These are phyloP conservation scores for Hoplodrina blanda DNA, from an alignment of 2,888 invertebrate species.

Conservation along the genomic window DNA sequence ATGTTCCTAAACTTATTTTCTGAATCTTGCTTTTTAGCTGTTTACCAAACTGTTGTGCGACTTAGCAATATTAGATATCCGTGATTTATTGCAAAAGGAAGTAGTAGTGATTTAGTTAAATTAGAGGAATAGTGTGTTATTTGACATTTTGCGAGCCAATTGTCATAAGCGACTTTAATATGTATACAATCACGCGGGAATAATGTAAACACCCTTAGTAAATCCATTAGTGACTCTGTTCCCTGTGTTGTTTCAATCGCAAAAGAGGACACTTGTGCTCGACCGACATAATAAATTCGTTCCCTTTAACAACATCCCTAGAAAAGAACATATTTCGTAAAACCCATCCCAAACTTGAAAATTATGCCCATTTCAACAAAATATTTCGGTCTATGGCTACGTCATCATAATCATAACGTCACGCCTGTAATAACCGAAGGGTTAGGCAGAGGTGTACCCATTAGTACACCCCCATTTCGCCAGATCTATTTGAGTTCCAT, in stretches of 20 bases:
- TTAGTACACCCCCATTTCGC: too few relatives aligned
- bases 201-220: constrained; percentile 1
- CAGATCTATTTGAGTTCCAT: too few relatives aligned
- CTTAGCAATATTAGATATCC: not conserved
- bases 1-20: not conserved
- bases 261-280: not conserved
- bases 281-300: not conserved
- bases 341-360: not conserved
- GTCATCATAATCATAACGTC: too few relatives aligned
- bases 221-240: constrained; percentile 10
- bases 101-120: not conserved
- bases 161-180: not conserved
- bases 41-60: not conserved
- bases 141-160: not conserved
- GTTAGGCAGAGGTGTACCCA: too few relatives aligned
- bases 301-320: not conserved
- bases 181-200: not conserved
- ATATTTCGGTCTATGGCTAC: constrained; percentile 1
- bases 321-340: not conserved
- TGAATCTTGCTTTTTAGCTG: not conserved
- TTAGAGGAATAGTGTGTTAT: not conserved
- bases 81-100: not conserved
- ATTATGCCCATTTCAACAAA: constrained; percentile 2
- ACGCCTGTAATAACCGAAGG: too few relatives aligned
- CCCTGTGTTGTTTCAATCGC: not conserved